Evolutionary conservation across 1,140 invertebrate species (phyloP).

Genomic region (Aphis gossypii): DNA sequence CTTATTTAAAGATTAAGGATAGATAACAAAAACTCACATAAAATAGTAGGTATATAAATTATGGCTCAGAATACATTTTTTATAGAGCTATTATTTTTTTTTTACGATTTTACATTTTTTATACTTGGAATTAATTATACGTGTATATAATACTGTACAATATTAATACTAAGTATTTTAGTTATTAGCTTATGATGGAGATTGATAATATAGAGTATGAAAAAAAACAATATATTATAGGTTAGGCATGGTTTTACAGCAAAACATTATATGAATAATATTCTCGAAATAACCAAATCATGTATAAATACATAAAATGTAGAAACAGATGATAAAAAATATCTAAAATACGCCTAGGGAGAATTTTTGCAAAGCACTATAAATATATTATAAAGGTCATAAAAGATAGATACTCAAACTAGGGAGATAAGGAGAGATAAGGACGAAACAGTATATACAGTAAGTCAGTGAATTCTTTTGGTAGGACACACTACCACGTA

Average conservation of each 20-base stretch:
- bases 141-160: neutral
- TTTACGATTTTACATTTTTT: neutral
- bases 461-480: neutral
- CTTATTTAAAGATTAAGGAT: slow-evolving; percentile 3
- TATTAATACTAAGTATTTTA: neutral
- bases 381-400: slow-evolving; percentile 19
- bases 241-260: neutral
- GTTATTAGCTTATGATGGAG: neutral
- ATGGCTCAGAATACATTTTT: neutral
- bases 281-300: neutral
- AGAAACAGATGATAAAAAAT: neutral
- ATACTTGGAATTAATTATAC: neutral
- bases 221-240: neutral
- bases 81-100: neutral
- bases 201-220: neutral
- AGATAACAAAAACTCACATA: slow-evolving; percentile 2
- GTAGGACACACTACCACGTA: neutral
- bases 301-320: neutral
- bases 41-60: neutral
- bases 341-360: neutral
- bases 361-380: neutral
- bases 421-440: neutral
- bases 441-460: neutral
- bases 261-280: neutral
- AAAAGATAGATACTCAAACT: neutral